Evolutionary conservation across 2,888 invertebrate genomes (phyloP), one percentile per base, ranked within the genome.

Genomic region (Sericinus montela): DNA sequence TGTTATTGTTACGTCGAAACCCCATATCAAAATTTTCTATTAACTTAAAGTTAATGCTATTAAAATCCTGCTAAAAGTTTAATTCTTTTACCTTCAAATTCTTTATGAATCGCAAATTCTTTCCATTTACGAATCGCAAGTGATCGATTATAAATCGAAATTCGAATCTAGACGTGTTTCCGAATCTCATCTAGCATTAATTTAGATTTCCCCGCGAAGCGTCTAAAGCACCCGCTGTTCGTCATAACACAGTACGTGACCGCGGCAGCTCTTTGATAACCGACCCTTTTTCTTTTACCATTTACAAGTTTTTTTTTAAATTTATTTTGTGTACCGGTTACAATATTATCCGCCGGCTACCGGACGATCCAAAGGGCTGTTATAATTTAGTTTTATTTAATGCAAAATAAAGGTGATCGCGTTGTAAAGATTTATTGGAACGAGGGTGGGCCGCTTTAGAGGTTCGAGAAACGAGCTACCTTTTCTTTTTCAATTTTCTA

Each of bases 341-440:
- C 82, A 83, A 84, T 82, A 81, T 82, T 75, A 81, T 80, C 77
- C 63, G 79, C 73, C 85, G 84, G 87, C 87, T 88, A 87, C 87
- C 71, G 87, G 82, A 73, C 81, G 78, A 67, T 69, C 69, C 74
- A 82, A 80, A 82, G 81, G 82, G 77, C 72, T 75, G 74, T 79
- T 80, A 80, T 87, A 82, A 87, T 84, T 86, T 80, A 72, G 78
- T 83, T 83, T 86, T 85, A 83, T 87, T 86, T 84, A 38, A 87
- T 86, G 87, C 86, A 84, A 87, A 87, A 87, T 84, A 80, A 84
- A 82, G 80, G 71, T 78, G 75, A 77, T 75, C 74, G 69, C 60
- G 65, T 63, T 67, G 64, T 71, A 61, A 73, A 78, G 86, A 87
- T 86, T 85, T 87, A 87, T 83, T 66, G 69, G 67, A 28, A 14